Percentiles rank a stretch among this genome's conserved stretches.
Conservation (phyloP, 1,140 invertebrate genomes). For the Diachasma alloeum region DNA sequence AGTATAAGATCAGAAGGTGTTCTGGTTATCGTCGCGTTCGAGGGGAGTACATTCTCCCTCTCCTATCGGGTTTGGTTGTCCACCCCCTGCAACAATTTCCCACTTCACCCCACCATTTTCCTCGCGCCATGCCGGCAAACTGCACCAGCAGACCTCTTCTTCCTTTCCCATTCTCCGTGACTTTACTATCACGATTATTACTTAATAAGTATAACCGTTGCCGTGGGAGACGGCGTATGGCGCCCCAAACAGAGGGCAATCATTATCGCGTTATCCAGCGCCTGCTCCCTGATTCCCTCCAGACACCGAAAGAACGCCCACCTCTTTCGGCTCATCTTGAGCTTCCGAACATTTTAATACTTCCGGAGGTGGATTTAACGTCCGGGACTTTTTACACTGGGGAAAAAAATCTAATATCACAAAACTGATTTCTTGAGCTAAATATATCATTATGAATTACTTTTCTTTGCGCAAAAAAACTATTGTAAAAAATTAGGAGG, state of each 20-base stretch:
- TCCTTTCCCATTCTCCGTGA: neutral
- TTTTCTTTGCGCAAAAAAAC: no score
- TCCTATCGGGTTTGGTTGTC: neutral
- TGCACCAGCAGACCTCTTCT: neutral
- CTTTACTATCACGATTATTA: constrained; percentile 17
- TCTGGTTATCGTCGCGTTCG: neutral
- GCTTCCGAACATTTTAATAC: no score
- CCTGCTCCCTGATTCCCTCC: neutral
- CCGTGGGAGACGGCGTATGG: neutral
- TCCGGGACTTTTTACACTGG: no score
- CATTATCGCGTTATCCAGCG: neutral
- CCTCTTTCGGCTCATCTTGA: neutral
- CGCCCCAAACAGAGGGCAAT: neutral
- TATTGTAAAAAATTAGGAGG: no score
- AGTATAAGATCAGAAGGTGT: neutral
- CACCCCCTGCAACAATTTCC: neutral
- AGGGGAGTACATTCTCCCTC: neutral
- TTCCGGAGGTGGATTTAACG: no score
- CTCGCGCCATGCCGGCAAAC: neutral
- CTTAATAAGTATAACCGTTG: constrained; percentile 18
- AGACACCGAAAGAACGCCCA: neutral
- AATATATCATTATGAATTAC: no score
- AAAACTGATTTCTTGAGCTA: no score
- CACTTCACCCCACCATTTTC: neutral
- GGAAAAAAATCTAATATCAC: no score